Base-by-base conservation (phyloP, 2,113 vertebrate genomes). In the Brienomyrus brachyistius region DNA sequence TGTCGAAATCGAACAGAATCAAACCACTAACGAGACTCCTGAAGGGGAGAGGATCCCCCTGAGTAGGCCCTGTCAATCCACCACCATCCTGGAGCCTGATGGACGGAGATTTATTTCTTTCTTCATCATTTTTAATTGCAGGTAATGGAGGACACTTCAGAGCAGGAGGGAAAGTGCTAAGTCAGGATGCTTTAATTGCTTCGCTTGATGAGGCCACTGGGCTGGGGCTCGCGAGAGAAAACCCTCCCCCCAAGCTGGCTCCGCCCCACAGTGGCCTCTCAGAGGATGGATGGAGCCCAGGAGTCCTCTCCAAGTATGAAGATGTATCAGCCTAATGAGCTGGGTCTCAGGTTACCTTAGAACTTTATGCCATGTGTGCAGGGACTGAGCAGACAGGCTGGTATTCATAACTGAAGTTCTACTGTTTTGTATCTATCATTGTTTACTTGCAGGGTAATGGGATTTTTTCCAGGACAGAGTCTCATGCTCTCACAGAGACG, bases 101-200 rank as follows among this genome's bases (percentile, higher is more conserved):
- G 11, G 59, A 70, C 91, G 88, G 2, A 59, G 82, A 87, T 48
- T 59, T 90, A 35, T 91, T 85, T 77, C 90, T 90, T 87, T 82
- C 70, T 74, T 89, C 90, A 74, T 66, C n/a, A 90, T 74, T 47
- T 2, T 56, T 92, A 90, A 94, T 92, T 90, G 92, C 88, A 92
- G 85, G 90, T 91, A 90, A 91, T 45, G 31, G 80, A 90, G 74
- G 70, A 45, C 70, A 91, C 88, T 91, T 90, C 89, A 51, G 88
- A 89, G 87, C 43, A 80, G 7, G 50, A 88, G 85, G 88, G 31
- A 88, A 27, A 90, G 90, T 74, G 88, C 88, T 23, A 15, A 90
- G 88, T 82, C 88, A 88, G 88, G 89, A 56, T 23, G 70, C 83
- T 66, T 90, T 70, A 80, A 80, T 80, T 80, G 74, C 74, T 43